Evolutionary conservation across 2,888 invertebrate genomes (phyloP).

Genomic region (Andrena chrysosceles): DNA sequence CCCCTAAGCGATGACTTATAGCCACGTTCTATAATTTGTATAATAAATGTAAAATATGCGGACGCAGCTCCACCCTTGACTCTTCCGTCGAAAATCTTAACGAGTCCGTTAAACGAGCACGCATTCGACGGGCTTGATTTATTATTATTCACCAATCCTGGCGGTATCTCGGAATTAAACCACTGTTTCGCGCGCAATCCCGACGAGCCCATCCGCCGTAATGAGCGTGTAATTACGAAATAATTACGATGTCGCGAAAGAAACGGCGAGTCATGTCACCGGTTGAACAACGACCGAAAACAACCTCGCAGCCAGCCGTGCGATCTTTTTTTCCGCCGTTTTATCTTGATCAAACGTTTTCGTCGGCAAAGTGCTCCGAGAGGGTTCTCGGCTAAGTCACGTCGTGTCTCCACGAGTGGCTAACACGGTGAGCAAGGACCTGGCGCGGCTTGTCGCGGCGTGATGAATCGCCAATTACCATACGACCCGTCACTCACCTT

Average conservation of each 20-base stretch:
- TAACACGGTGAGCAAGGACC: slow-evolving; percentile 67
- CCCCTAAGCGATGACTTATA: slow-evolving; percentile 18
- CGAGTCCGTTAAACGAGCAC: background rate
- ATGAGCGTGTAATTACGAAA: slow-evolving; percentile 69
- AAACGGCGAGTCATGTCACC: slow-evolving; percentile 62
- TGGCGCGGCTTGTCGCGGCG: slow-evolving; percentile 62
- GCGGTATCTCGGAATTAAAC: slow-evolving; percentile 14
- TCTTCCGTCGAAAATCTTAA: slow-evolving; percentile 4
- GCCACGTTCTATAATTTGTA: slow-evolving; percentile 42
- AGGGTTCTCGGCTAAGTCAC: slow-evolving; percentile 57
- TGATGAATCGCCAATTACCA: slow-evolving; percentile 73
- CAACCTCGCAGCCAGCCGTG: slow-evolving; percentile 12
- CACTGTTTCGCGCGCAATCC: slow-evolving; percentile 44
- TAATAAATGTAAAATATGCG: slow-evolving; percentile 45
- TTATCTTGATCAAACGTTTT: slow-evolving; percentile 67
- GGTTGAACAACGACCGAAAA: slow-evolving; percentile 58
- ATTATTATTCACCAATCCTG: slow-evolving; percentile 31
- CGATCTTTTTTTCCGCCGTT: slow-evolving; percentile 48
- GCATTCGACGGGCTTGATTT: slow-evolving; percentile 9
- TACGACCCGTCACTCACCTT: slow-evolving; percentile 66
- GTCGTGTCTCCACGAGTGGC: slow-evolving; percentile 68
- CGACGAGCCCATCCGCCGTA: slow-evolving; percentile 43
- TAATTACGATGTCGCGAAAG: slow-evolving; percentile 68
- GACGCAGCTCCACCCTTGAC: slow-evolving; percentile 13
- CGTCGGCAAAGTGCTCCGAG: slow-evolving; percentile 64